phyloP scores from a whole-genome alignment of 53 echinoderm and acorn worm species.

The Luidia sarsii region DNA sequence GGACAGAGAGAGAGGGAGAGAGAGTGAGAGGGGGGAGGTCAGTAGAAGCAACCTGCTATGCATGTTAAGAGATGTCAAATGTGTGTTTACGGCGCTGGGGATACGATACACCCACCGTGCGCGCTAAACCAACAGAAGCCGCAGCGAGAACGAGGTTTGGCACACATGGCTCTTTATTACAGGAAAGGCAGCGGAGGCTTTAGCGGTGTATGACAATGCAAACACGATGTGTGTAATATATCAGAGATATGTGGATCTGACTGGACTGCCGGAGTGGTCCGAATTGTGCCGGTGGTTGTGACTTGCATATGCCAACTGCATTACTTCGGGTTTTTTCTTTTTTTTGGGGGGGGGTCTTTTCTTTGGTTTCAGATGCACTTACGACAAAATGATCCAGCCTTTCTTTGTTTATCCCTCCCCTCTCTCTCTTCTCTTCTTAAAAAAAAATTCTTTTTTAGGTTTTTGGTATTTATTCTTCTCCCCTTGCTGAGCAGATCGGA shows the following conservation, averaged over 20 bases:
- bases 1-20: conserved; percentile 5
- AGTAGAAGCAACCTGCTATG: conserved; percentile 18
- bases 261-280: conserved; percentile 21
- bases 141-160: conserved; percentile 37
- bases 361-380: neutral
- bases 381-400: too few relatives aligned
- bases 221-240: conserved; percentile 49
- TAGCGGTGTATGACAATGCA: conserved; percentile 51
- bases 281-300: neutral
- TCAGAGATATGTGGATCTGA: conserved; percentile 32
- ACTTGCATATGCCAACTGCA: neutral
- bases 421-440: too few relatives aligned
- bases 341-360: too few relatives aligned
- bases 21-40: too few relatives aligned
- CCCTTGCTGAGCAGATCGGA: too few relatives aligned
- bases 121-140: conserved; percentile 46
- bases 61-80: conserved; percentile 47
- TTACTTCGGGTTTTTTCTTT: too few relatives aligned
- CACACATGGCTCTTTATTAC: conserved; percentile 59
- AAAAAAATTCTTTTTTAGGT: too few relatives aligned
- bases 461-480: too few relatives aligned
- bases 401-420: too few relatives aligned
- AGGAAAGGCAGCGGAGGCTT: conserved; percentile 40
- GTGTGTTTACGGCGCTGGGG: conserved; percentile 44
- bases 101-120: conserved; percentile 28